Evolutionary conservation across 1,140 invertebrate species (phyloP), one percentile per base, ranked within the genome.

Genomic region (Orius insidiosus): DNA sequence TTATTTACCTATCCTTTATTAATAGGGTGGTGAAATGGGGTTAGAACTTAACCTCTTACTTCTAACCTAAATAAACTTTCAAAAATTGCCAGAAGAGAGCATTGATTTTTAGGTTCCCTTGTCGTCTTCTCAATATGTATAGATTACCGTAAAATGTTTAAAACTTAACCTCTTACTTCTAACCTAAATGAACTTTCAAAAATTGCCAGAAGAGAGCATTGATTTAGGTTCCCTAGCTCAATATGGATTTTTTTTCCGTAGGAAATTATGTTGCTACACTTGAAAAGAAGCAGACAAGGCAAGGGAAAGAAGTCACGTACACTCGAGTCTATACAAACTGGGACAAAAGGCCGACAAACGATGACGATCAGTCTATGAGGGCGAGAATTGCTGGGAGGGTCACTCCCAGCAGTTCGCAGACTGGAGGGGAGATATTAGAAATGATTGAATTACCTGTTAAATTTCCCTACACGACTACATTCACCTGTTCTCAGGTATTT

Each of bases 341-440:
- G 76, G 66, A 68, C 44, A 44, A 49, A 11, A 58, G 54, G 31
- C 54, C 60, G 1, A 58, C 59, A 1, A 58, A 58, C 47, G 64
- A 63, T 46, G 54, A 46, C 52, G 48, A 67, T 63, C 72, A 74
- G 45, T 66, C 75, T 7, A 76, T 80, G 70, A 62, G 74, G 47
- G 77, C 77, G 2, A 63, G 78, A 44, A 78, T 80, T 33, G 77
- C 78, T 10, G 76, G 76, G 1, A 56, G 74, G 39, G 75, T 78
- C 1, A 78, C 75, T 2, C 72, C 74, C 0, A 74, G 71, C 45
- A 46, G 53, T 45, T 44, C 49, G 33, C 53, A 54, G 18, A 55
- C 50, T 34, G 47, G 53, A 45, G 49, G 52, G 34, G 55, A 53
- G 34, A 35, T 49, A 14, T 57, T 78, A 31, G 75, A 78, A 55